These are phyloP conservation scores for Garrulus glandarius DNA, from an alignment of 2,797 vertebrate genomes.

Conservation along the genomic window DNA sequence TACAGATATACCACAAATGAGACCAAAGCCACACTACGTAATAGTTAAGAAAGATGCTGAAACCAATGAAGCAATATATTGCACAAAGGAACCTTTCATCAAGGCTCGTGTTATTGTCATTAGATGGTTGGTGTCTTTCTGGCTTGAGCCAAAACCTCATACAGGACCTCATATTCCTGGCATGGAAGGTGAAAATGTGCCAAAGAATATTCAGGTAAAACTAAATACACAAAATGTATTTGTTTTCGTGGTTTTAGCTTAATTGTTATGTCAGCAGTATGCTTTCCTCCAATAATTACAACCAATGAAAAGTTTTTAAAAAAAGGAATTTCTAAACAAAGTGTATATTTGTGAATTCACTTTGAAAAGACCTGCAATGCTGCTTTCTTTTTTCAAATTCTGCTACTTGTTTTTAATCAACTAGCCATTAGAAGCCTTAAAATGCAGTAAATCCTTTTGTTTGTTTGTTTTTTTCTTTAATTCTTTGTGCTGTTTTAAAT, in stretches of 20 bases:
- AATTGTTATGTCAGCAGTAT: neutral
- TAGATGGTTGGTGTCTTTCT: constrained; percentile 98
- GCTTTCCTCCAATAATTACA: neutral
- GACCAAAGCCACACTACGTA: constrained; percentile 93
- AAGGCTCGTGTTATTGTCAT: constrained; percentile 96
- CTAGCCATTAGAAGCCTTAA: neutral
- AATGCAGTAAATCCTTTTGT: neutral
- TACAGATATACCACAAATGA: constrained; percentile 91
- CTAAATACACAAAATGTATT: neutral
- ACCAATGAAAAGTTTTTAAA: neutral
- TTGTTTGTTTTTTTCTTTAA: neutral
- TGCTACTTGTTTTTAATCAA: neutral
- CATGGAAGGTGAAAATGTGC: constrained; percentile 93
- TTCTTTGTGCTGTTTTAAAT: neutral
- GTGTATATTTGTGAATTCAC: neutral
- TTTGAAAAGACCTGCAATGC: neutral
- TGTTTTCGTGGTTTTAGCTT: neutral
- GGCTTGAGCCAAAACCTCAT: constrained; percentile 94
- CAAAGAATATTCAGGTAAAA: constrained; percentile 97
- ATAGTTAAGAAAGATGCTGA: constrained; percentile 92
- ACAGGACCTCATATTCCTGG: constrained; percentile 90
- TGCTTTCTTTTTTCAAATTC: neutral
- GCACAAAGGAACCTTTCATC: constrained; percentile 97
- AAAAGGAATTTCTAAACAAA: neutral
- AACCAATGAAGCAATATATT: constrained; percentile 88